Evolutionary conservation across 2,888 invertebrate genomes (phyloP), one percentile per base, ranked within the genome.

Genomic region (Cheilosia impressa): DNA sequence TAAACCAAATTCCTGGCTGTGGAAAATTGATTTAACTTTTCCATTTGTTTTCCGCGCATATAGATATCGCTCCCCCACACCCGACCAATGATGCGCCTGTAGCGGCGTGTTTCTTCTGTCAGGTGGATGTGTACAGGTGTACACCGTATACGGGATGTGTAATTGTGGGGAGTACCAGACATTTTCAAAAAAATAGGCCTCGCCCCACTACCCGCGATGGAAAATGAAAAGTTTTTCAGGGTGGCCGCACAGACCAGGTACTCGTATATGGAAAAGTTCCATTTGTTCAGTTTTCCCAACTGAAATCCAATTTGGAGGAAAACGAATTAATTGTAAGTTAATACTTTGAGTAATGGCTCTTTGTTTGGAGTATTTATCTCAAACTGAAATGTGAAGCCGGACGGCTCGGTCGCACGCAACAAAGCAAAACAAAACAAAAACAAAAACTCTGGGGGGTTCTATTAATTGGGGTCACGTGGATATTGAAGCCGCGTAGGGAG

Each of bases 241-340:
- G 43, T 13, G 31, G 31, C 9, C 31, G 27, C 27, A 27, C 27
- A 34, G 10, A 10, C 13, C 10, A 4, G 34, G 45, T 19, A 65
- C 24, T n/a, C n/a, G n/a, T n/a, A n/a, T n/a, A 27, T 47, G 52
- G 27, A 58, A 57, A 60, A 10, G 31, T 52, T 75, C 58, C 19
- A 4, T 19, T 27, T 13, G 19, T 17, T 17, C 13, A 10, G 15
- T 62, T 68, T 47, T 55, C 24, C 66, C 62, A 76, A 72, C 71
- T 71, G 47, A 50, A 84, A 81, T 68, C 55, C 85, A 72, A 81
- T 77, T 85, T 77, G 55, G 66, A 55, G 38, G 43, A 79, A 66
- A 80, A 66, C 65, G 76, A 76, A 85, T 85, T 85, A 81, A 85
- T 85, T 85, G 84, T 76, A 85, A 85, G 81, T 85, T 81, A 85